Conservation (phyloP, 2,113 vertebrate species). For the Plestiodon gilberti region DNA sequence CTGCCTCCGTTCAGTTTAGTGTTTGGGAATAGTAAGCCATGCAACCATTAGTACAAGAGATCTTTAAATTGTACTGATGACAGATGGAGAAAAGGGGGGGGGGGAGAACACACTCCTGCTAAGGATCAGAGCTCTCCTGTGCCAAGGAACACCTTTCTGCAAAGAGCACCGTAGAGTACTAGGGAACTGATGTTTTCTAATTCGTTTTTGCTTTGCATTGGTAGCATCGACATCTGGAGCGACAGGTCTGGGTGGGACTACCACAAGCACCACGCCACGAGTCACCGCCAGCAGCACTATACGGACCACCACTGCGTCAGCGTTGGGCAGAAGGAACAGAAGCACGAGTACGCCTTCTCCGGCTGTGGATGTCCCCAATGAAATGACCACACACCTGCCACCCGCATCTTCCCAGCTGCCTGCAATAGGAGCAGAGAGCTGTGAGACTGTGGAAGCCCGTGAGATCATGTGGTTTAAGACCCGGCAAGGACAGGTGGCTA, state of each 20-base stretch:
- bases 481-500: conserved; percentile 84
- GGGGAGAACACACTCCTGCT: not conserved
- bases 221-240: conserved; percentile 85
- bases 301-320: conserved; percentile 76
- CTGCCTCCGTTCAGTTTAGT: not conserved
- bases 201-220: conserved; percentile 64
- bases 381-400: conserved; percentile 71
- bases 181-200: not conserved
- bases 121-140: not conserved
- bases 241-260: conserved; percentile 83
- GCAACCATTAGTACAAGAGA: too few species aligned
- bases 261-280: conserved; percentile 79
- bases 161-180: not conserved
- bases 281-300: conserved; percentile 69
- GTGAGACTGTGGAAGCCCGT: conserved; percentile 84
- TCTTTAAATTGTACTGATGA: not conserved
- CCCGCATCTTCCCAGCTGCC: conserved; percentile 87
- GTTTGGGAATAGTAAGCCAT: not conserved
- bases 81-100: too few species aligned
- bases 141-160: not conserved
- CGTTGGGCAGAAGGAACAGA: conserved; percentile 73
- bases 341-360: conserved; percentile 78
- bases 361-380: conserved; percentile 67
- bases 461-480: conserved; percentile 94
- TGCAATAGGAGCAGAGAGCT: conserved; percentile 83